Base-by-base conservation (phyloP, 2,113 vertebrate species). In the Phyllostomus hastatus region DNA sequence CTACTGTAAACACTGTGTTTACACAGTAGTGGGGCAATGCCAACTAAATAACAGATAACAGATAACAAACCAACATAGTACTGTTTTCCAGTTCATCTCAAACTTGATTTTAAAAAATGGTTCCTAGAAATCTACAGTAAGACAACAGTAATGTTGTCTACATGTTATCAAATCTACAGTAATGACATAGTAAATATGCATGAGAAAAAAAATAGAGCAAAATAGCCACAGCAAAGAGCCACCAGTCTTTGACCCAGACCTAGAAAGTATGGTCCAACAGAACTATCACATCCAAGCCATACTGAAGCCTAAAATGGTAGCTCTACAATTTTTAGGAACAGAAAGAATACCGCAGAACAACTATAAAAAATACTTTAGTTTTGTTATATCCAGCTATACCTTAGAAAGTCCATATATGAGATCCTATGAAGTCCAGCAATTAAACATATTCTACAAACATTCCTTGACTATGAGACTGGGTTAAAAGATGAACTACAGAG, bases 401-500 rank as follows among this genome's bases (percentile, higher is more conserved):
- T 75, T 81, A 90, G 12, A 52, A 83, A 95, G 41, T 31, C 80
- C 35, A 75, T 41, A 54, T 7, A 92, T 10, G 43, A 88, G 19
- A 69, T 19, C 31, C 48, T 59, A 73, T 17, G 19, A 89, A 87
- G 59, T 70, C 24, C 64, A 93, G 35, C 43, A 91, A 64, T 52
- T 89, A 88, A 79, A 90, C 17, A n/a, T 31, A 84, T 15, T 94
- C 66, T 75, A 81, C 20, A 89, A 57, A 89, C n/a, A 94, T 83
- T 79, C 43, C 48, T 92, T 95, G 54, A 79, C 70, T 89, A 9
- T 86, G n/a, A 83, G 26, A 59, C 10, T 43, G 2, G 12, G 86
- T 50, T 88, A 19, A 70, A 94, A 73, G 26, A 54, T 59, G 31
- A 93, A 10, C 73, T 73, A 85, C 10, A 88, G 28, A 41, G 79